Evolutionary conservation across 1,140 invertebrate genomes (phyloP), one percentile per base, ranked within the genome.

Genomic region (Cydia splendana): DNA sequence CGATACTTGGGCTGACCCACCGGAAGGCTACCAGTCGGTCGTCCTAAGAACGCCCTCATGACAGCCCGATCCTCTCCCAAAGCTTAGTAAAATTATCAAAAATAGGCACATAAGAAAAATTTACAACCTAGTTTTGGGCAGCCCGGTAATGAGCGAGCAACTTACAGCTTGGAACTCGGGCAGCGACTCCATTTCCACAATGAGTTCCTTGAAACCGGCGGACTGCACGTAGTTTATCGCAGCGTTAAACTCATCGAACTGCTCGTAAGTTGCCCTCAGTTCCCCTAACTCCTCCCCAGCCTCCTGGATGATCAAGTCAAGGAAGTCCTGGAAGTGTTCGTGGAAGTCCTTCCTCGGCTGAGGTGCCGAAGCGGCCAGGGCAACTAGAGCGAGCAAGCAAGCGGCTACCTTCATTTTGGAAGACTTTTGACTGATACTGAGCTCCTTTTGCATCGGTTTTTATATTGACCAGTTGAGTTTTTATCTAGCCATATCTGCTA

Each of bases 151-250:
- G 7, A 38, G 15, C 6, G 13, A 65, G 28, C 7, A 15, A 90
- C 90, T 90, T 79, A 93, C 91, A 76, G 89, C 88, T 75, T 84
- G 80, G 67, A 93, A 93, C 81, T 93, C 90, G 9, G 88, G 88
- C 45, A 93, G 76, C 0, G 83, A 84, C 82, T 93, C 90, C 88
- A 93, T 89, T 79, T 93, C 91, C 28, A 87, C 84, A 9, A 91
- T 78, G 12, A 93, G 75, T 3, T 87, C 79, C 62, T 82, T 88
- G 80, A 91, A 93, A 30, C 86, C 79, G 3, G 84, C 79, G 0
- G 85, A 83, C 18, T 38, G 38, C n/a, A 90, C 34, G 78, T 90
- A 93, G 7, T 88, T 77, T 0, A 89, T 4, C 1, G 86, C 77
- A 0, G 51, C 75, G 15, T 1, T 15, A 78, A 91, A 91, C 74